Conservation (phyloP, 2,113 vertebrate species). For the Meles meles region DNA sequence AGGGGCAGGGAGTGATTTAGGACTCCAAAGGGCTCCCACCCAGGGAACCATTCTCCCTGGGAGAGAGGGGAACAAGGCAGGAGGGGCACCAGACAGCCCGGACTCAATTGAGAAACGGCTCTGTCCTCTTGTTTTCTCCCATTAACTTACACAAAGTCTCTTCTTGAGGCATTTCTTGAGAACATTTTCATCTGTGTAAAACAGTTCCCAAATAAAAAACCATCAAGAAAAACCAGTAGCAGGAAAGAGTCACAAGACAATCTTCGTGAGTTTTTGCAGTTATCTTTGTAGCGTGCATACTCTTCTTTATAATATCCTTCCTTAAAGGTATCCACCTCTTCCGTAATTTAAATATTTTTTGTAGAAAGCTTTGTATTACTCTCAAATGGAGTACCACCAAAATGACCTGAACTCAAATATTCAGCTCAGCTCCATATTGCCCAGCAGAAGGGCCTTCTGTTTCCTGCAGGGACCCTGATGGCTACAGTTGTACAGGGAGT, state of each 20-base stretch:
- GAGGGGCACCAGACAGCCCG: accelerated
- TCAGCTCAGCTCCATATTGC: neutral
- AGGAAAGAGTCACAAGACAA: neutral
- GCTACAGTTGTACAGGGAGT: accelerated
- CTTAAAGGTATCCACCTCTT: neutral
- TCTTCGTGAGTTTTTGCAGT: accelerated
- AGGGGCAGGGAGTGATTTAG: too few relatives aligned
- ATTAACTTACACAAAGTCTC: neutral
- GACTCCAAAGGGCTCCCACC: neutral
- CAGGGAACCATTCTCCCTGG: neutral
- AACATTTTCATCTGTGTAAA: neutral
- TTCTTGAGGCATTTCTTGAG: neutral
- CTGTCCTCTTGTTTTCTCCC: neutral
- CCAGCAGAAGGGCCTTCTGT: neutral
- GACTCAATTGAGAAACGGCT: neutral
- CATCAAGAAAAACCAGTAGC: neutral
- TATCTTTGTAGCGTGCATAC: accelerated
- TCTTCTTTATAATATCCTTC: neutral
- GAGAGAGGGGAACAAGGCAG: neutral
- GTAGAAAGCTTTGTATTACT: neutral
- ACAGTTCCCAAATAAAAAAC: neutral
- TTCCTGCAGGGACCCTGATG: neutral
- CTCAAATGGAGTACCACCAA: neutral
- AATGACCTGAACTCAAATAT: neutral
- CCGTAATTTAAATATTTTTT: neutral